A percentile compares a stretch with the other conserved stretches of the same genome.
phyloP scores from a whole-genome alignment of 2,113 vertebrate genomes.

The Xiphophorus hellerii region DNA sequence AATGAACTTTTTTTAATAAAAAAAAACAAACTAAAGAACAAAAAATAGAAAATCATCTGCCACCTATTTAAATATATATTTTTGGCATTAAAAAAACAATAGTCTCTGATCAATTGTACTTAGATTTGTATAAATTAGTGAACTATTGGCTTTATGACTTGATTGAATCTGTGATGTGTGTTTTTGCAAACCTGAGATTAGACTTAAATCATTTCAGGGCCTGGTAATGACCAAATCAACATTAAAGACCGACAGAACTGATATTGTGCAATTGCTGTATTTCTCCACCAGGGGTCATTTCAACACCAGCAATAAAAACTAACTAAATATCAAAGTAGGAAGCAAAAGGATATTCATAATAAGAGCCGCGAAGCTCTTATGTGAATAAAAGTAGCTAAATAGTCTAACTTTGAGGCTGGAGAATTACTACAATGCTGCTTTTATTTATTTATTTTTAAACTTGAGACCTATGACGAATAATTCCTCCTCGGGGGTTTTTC shows the following conservation, averaged over 20 bases:
- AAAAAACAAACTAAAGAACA: too few relatives aligned
- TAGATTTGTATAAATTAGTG: too few relatives aligned
- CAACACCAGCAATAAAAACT: constrained; percentile 50
- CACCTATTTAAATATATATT: too few relatives aligned
- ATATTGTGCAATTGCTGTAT: constrained; percentile 32
- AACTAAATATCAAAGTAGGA: not conserved
- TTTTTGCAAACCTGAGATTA: not conserved
- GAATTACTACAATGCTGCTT: not conserved
- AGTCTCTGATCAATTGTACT: too few relatives aligned
- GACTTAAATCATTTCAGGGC: not conserved
- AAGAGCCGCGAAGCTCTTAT: not conserved
- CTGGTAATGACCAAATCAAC: not conserved
- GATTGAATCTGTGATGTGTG: not conserved
- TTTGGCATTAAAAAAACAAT: too few relatives aligned
- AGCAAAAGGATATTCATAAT: constrained; percentile 12
- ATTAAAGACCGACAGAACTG: not conserved
- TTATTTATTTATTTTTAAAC: not conserved
- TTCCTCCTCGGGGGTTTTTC: constrained; percentile 41
- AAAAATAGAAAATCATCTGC: too few relatives aligned
- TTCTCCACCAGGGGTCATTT: constrained; percentile 67
- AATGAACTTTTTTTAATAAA: not conserved
- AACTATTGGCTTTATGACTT: too few relatives aligned
- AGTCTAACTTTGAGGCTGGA: constrained; percentile 19
- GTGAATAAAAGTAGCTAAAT: constrained; percentile 34
- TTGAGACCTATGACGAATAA: constrained; percentile 8